These are phyloP conservation scores for Hyppa rectilinea DNA, from an alignment of 2,888 invertebrate genomes.

Conservation along the genomic window DNA sequence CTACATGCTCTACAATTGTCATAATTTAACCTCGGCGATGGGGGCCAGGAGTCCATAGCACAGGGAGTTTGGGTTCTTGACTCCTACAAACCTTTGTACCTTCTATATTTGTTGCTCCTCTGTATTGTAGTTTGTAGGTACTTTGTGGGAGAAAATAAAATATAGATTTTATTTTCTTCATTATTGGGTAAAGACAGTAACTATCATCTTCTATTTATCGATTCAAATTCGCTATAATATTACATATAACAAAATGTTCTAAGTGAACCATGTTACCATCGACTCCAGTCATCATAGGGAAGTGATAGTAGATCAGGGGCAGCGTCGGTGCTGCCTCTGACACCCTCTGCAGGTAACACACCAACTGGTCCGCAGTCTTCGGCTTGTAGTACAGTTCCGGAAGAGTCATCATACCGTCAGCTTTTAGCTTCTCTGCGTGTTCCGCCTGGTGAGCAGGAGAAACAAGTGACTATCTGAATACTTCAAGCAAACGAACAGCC, in stretches of 20 bases:
- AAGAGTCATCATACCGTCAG: constrained; percentile 91
- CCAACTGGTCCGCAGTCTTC: constrained; percentile 88
- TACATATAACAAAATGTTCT: neutral
- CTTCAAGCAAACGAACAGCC: too few species aligned
- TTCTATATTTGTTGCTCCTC: too few species aligned
- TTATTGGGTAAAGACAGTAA: too few species aligned
- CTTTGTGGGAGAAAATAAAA: too few species aligned
- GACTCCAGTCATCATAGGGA: constrained; percentile 74
- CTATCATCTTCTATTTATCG: too few species aligned
- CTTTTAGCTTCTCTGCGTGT: constrained; percentile 88
- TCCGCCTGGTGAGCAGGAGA: constrained; percentile 86
- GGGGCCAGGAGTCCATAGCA: too few species aligned
- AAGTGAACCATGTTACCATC: constrained; percentile 55
- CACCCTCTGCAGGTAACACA: constrained; percentile 91
- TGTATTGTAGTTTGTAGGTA: too few species aligned
- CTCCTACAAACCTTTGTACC: too few species aligned
- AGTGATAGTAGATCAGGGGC: constrained; percentile 93
- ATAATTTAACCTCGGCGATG: too few species aligned
- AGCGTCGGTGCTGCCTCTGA: constrained; percentile 92
- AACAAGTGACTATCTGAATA: neutral
- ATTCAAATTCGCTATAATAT: neutral
- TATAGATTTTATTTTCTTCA: too few species aligned
- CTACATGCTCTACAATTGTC: too few species aligned
- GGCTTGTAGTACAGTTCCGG: constrained; percentile 94
- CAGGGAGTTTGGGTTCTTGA: too few species aligned